phyloP scores from a whole-genome alignment of 2,113 vertebrate genomes.

The Pseudolaguvia tuberculata region DNA sequence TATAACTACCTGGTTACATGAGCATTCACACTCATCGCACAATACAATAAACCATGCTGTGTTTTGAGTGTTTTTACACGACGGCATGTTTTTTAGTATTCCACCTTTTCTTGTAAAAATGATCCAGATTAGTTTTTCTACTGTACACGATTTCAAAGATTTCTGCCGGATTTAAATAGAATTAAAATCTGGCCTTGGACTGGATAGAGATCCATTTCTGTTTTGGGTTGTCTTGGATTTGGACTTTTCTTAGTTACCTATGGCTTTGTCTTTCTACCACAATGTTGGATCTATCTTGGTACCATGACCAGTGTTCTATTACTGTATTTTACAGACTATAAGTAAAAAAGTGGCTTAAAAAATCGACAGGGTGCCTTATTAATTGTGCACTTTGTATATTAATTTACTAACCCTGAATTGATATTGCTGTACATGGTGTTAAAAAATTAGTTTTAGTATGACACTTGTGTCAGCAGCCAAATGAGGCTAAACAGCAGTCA shows the following conservation, averaged over 20 bases:
- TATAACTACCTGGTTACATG: too few species aligned
- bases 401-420: too few species aligned
- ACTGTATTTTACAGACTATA: too few species aligned
- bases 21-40: background rate
- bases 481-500: too few species aligned
- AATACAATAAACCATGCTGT: background rate
- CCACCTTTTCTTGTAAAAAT: background rate
- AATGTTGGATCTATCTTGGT: background rate
- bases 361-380: too few species aligned
- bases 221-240: background rate
- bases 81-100: background rate
- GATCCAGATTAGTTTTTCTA: background rate
- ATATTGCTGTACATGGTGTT: too few species aligned
- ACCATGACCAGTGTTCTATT: too few species aligned
- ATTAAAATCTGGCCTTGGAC: background rate
- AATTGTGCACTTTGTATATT: too few species aligned
- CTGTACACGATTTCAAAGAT: background rate
- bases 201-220: background rate
- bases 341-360: too few species aligned
- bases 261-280: background rate
- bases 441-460: too few species aligned
- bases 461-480: too few species aligned
- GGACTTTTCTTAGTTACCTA: background rate
- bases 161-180: background rate
- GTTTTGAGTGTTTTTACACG: too few species aligned